Percentiles rank a stretch among this genome's conserved stretches.
phyloP scores from a whole-genome alignment of 2,888 invertebrate species.

The Amblyteles armatorius region DNA sequence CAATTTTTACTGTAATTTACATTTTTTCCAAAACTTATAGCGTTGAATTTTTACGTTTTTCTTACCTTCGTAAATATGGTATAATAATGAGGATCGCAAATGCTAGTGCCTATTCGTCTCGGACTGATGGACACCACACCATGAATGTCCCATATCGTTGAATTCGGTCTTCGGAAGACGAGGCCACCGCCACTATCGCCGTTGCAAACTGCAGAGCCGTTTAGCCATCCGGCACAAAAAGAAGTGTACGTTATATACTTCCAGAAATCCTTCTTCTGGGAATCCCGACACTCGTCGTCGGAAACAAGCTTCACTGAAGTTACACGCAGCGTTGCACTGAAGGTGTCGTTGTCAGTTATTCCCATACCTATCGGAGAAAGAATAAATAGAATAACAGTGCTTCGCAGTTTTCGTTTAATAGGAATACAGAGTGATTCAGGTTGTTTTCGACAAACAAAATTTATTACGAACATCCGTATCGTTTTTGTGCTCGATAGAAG shows the following conservation, averaged over 20 bases:
- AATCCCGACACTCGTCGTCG: slow-evolving; percentile 85
- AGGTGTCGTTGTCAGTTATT: slow-evolving; percentile 86
- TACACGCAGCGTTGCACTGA: slow-evolving; percentile 85
- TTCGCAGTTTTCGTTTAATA: too few relatives aligned
- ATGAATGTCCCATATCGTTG: slow-evolving; percentile 81
- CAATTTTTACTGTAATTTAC: too few relatives aligned
- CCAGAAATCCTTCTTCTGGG: slow-evolving; percentile 85
- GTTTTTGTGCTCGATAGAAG: too few relatives aligned
- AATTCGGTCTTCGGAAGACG: slow-evolving; percentile 77
- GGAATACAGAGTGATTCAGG: too few relatives aligned
- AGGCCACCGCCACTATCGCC: slow-evolving; percentile 89
- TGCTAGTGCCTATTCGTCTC: slow-evolving; percentile 79
- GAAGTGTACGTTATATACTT: slow-evolving; percentile 87
- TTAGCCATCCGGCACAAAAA: slow-evolving; percentile 88
- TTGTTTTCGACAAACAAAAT: too few relatives aligned
- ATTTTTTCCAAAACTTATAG: too few relatives aligned
- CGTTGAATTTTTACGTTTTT: background rate
- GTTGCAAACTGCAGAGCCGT: slow-evolving; percentile 87
- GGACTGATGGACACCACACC: slow-evolving; percentile 85
- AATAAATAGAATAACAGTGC: background rate
- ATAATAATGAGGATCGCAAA: slow-evolving; percentile 84
- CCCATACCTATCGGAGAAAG: slow-evolving; percentile 86
- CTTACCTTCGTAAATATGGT: slow-evolving; percentile 81
- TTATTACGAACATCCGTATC: too few relatives aligned
- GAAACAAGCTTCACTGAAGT: slow-evolving; percentile 86